Conservation (phyloP, 1,140 invertebrate genomes). For the Zaprionus tsacasi region DNA sequence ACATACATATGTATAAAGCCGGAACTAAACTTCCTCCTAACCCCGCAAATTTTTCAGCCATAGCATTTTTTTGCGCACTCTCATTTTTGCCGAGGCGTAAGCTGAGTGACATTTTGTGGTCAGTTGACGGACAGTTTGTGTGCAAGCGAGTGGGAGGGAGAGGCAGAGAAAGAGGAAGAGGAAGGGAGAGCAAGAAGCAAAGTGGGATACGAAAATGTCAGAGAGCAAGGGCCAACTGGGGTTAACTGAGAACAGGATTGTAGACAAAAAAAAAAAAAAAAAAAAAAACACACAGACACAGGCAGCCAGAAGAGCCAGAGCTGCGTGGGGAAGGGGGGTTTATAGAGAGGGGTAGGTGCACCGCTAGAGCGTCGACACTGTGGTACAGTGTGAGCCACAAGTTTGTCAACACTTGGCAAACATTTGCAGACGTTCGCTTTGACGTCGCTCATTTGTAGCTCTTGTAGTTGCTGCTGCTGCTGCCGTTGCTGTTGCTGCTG, state of each 20-base stretch:
- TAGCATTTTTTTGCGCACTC: slow-evolving; percentile 34
- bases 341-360: background rate
- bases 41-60: slow-evolving; percentile 26
- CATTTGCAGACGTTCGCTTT: slow-evolving; percentile 67
- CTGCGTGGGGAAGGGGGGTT: background rate
- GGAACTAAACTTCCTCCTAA: background rate
- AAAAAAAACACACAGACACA: background rate
- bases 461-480: slow-evolving; percentile 27
- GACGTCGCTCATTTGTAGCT: slow-evolving; percentile 8
- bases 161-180: too few species aligned
- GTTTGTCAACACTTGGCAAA: slow-evolving; percentile 68
- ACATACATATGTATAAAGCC: background rate
- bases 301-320: background rate
- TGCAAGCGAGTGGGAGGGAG: background rate
- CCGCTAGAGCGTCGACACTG: background rate
- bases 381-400: slow-evolving; percentile 47
- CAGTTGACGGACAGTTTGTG: slow-evolving; percentile 66
- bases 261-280: background rate
- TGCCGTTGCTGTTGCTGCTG: slow-evolving; percentile 40
- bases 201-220: slow-evolving; percentile 1
- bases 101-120: slow-evolving; percentile 65
- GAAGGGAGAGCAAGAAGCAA: background rate
- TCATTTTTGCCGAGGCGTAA: slow-evolving; percentile 44
- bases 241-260: background rate
- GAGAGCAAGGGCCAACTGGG: slow-evolving; percentile 16